Base-by-base conservation (phyloP, 1,140 invertebrate genomes). In the Hylyphantes graminicola region DNA sequence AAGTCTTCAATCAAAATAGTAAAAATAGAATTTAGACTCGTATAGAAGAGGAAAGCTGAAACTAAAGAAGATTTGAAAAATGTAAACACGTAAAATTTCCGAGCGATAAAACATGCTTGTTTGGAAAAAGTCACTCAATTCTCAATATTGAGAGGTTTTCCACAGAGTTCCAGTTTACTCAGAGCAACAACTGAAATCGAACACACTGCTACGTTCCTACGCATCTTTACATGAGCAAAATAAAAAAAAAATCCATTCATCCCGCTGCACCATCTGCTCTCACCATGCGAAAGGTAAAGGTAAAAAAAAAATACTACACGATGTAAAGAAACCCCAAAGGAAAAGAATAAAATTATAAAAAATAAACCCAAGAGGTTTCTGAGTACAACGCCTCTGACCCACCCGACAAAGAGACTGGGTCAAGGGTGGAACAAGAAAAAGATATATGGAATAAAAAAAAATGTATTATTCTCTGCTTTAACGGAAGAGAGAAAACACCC, bases 361-460 rank as follows among this genome's bases (percentile, higher is more conserved):
- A 74, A 59, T 21, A 15, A 8, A 0, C 19, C n/a, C 17, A 21
- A 21, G 48, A 59, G 72, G 72, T 55, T 55, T 10, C 7, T 21
- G 51, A 54, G 70, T 35, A 15, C 72, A 19, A 12, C 74, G 74
- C 59, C 48, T 63, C 48, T 35, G 53, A 55, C 13, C 74, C 61
- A 76, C 74, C 74, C 54, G 57, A 12, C 57, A 67, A 21, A 63
- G 48, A 70, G 77, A 80, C 64, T 80, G 65, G 77, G 77, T 80
- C 77, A 80, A 80, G 77, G 77, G 77, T 75, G 77, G 77, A 57
- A 70, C 64, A 80, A 70, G 75, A 13, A 67, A 67, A 61, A 50
- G 54, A 76, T 15, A 59, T 9, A 74, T 59, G 19, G 15, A 57
- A 70, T 70, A 70, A 78, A 67, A 64, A 54, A 54, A 78, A 13